Percentiles rank a stretch among this genome's conserved stretches.
Evolutionary conservation across 2,797 vertebrate genomes (phyloP).

Genomic region (Phoebastria nigripes): DNA sequence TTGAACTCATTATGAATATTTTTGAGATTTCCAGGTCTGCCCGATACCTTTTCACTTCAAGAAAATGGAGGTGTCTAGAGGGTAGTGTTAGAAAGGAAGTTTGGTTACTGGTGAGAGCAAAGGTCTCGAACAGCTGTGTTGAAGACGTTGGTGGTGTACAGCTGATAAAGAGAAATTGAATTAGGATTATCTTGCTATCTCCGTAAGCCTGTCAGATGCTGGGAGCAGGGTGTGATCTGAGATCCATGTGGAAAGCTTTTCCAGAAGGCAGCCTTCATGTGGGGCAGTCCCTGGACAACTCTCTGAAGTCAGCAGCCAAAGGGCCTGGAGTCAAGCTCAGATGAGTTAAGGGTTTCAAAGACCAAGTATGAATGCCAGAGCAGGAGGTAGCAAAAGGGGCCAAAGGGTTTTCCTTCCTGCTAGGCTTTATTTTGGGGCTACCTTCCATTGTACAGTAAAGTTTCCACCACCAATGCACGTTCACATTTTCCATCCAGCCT

Average conservation of each 20-base stretch:
- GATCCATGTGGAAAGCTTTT: neutral
- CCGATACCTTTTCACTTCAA: neutral
- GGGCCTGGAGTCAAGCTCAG: neutral
- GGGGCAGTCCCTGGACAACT: neutral
- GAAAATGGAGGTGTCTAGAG: neutral
- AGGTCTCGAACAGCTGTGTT: neutral
- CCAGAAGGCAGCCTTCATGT: neutral
- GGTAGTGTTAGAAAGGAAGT: neutral
- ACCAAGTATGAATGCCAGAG: neutral
- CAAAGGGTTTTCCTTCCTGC: constrained; percentile 2
- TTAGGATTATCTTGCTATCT: neutral
- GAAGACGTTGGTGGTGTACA: neutral
- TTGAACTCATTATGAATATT: neutral
- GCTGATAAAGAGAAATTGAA: neutral
- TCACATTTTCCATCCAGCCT: constrained; percentile 55
- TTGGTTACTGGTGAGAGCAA: neutral
- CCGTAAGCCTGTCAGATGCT: neutral
- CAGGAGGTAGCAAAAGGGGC: neutral
- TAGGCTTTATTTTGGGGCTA: constrained; percentile 33
- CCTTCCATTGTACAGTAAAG: constrained; percentile 20
- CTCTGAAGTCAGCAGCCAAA: neutral
- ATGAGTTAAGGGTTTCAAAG: neutral
- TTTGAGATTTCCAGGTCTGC: neutral
- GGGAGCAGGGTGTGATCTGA: neutral
- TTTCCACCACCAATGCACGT: constrained; percentile 26